phyloP scores from a whole-genome alignment of 92 coral and sea anemone genomes.

The Hydrozoanthus gracilis region DNA sequence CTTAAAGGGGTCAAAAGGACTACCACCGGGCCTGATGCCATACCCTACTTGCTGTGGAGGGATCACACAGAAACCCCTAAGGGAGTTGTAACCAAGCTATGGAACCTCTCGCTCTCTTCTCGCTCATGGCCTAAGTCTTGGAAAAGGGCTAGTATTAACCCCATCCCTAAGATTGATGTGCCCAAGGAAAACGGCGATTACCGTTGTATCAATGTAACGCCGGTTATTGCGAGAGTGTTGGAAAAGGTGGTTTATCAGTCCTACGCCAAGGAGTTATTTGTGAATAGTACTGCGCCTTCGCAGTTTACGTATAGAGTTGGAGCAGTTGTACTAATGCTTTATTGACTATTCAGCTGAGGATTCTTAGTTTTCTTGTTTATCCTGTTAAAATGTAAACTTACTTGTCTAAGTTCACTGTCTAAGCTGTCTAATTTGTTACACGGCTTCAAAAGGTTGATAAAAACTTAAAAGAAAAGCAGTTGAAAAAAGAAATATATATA shows the following conservation, averaged over 20 bases:
- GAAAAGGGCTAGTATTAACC: slow-evolving; percentile 53
- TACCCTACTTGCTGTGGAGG: slow-evolving; percentile 47
- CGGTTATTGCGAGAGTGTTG: slow-evolving; percentile 55
- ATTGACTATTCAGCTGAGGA: slow-evolving; percentile 30
- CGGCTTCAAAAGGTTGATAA: too few species aligned
- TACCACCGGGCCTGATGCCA: slow-evolving; percentile 52
- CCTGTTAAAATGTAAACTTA: too few species aligned
- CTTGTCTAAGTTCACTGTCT: too few species aligned
- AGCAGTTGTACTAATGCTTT: slow-evolving; percentile 49
- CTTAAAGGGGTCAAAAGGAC: slow-evolving; percentile 13
- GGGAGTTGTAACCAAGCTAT: slow-evolving; percentile 31
- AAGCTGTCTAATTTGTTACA: too few species aligned
- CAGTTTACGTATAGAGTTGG: slow-evolving; percentile 63
- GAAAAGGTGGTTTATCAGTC: slow-evolving; percentile 50
- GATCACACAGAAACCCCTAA: slow-evolving; percentile 45
- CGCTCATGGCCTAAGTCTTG: slow-evolving; percentile 50
- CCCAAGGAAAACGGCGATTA: slow-evolving; percentile 43
- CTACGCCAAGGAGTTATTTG: slow-evolving; percentile 14
- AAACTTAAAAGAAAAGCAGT: too few species aligned
- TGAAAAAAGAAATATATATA: too few species aligned
- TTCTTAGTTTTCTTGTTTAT: slow-evolving; percentile 37
- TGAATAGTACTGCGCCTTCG: slow-evolving; percentile 20
- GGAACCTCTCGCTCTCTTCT: slow-evolving; percentile 53
- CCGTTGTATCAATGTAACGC: slow-evolving; percentile 54
- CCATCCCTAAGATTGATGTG: slow-evolving; percentile 48